Percentiles rank a stretch among this genome's conserved stretches.
Conservation (phyloP, 37 sponge, comb jelly and placozoan genomes). For the Beroe forskalii region DNA sequence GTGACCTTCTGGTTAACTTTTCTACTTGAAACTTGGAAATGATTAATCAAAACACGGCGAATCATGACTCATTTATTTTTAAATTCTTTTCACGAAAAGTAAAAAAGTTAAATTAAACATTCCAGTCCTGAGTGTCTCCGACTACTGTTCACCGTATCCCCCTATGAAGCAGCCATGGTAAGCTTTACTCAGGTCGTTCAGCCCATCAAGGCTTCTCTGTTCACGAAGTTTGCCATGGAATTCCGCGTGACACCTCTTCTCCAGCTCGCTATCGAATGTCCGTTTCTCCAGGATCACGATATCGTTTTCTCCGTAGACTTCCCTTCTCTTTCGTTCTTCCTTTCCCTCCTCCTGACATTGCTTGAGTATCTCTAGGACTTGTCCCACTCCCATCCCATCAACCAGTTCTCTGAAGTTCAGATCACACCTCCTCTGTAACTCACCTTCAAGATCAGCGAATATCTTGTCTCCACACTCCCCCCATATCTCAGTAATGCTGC, state of each 20-base stretch:
- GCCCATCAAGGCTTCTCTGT: not conserved
- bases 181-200: not conserved
- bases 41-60: no score
- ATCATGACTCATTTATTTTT: no score
- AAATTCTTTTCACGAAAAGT: no score
- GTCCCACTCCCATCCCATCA: not conserved
- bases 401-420: not conserved
- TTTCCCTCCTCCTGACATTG: not conserved
- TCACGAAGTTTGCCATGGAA: not conserved
- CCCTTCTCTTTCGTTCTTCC: not conserved
- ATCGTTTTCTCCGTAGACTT: not conserved
- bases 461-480: not conserved
- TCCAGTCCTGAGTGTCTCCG: no score
- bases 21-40: no score
- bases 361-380: not conserved
- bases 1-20: no score
- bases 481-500: not conserved
- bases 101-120: no score
- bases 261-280: not conserved
- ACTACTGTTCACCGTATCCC: no score
- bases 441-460: not conserved
- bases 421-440: not conserved
- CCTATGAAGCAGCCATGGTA: slow-evolving; percentile 17
- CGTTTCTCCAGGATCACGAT: not conserved
- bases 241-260: not conserved